phyloP scores from a whole-genome alignment of 2,797 vertebrate species.

The Anguilla marmorata region DNA sequence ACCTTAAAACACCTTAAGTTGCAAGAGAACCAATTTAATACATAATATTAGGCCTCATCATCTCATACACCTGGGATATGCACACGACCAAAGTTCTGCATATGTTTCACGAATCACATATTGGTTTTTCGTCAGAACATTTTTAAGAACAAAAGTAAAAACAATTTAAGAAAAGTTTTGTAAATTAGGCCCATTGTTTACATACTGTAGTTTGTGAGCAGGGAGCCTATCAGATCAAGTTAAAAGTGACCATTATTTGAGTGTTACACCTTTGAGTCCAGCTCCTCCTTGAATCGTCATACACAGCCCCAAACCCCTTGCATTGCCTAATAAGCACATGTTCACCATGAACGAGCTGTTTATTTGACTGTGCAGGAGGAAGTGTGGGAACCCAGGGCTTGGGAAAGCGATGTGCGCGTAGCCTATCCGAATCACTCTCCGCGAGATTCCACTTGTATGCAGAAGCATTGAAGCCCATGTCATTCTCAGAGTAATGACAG shows the following conservation, averaged over 20 bases:
- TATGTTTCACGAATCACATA: too few species aligned
- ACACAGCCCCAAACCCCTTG: background rate
- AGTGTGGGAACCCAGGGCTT: background rate
- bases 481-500: background rate
- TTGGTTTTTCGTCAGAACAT: too few species aligned
- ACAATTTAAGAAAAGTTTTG: too few species aligned
- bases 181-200: too few species aligned
- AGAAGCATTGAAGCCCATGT: background rate
- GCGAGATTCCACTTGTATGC: background rate
- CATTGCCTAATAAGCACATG: conserved; percentile 52
- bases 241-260: background rate
- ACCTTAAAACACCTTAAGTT: background rate
- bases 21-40: background rate
- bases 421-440: background rate
- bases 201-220: background rate
- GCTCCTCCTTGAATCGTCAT: background rate
- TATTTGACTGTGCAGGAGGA: conserved; percentile 26
- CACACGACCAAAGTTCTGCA: too few species aligned
- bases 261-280: background rate
- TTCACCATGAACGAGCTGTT: conserved; percentile 43
- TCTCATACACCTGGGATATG: too few species aligned
- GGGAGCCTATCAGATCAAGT: background rate
- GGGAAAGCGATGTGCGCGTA: background rate
- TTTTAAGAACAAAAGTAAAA: too few species aligned
- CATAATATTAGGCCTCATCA: background rate